A percentile compares a stretch with the other conserved stretches of the same genome.
Conservation (phyloP, 2,888 invertebrate genomes). For the Meghimatium bilineatum region DNA sequence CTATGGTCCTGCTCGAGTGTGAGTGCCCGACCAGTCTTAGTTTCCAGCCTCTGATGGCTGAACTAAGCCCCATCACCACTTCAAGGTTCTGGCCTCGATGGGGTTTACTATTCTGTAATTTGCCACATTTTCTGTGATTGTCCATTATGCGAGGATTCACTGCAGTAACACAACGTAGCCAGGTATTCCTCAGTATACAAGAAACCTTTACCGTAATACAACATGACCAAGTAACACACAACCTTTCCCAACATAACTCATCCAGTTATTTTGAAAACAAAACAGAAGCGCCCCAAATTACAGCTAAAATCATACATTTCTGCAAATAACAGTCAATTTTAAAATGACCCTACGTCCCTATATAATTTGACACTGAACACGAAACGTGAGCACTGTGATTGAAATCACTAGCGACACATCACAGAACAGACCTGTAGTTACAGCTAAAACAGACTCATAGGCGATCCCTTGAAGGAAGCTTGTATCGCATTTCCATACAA, state of each 20-base stretch:
- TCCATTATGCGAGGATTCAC: too few relatives aligned
- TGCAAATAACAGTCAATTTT: background rate
- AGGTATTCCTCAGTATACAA: too few relatives aligned
- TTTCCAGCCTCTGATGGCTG: too few relatives aligned
- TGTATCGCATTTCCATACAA: slow-evolving; percentile 2
- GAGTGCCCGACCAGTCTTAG: too few relatives aligned
- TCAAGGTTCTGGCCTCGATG: too few relatives aligned
- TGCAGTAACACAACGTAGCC: too few relatives aligned
- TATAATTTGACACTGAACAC: background rate
- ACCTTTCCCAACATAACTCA: background rate
- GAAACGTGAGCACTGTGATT: background rate
- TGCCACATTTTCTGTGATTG: too few relatives aligned
- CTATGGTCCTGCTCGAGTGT: too few relatives aligned
- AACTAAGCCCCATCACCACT: too few relatives aligned
- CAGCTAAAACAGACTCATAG: background rate
- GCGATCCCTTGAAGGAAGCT: background rate
- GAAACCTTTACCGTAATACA: too few relatives aligned
- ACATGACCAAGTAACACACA: background rate
- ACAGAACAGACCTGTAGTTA: background rate
- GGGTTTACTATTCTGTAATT: too few relatives aligned
- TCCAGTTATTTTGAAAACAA: background rate
- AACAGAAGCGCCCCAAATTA: background rate
- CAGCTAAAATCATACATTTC: background rate
- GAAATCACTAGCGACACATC: background rate
- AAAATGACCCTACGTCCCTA: background rate